These are phyloP conservation scores for Pterocles burchelli DNA, from an alignment of 2,113 vertebrate species.

Conservation along the genomic window DNA sequence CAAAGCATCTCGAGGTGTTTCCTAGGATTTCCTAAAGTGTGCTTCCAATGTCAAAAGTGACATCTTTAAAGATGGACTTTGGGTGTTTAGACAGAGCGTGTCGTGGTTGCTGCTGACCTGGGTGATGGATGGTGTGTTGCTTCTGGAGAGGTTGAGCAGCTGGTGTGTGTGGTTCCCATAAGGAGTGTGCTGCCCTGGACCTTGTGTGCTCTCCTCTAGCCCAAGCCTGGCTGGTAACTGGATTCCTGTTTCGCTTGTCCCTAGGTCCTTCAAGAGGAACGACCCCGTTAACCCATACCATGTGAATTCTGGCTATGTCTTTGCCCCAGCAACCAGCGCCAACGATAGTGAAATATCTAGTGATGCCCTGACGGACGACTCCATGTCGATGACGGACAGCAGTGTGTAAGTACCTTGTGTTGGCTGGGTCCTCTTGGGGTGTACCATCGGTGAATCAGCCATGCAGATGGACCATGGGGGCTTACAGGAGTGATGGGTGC, in stretches of 20 bases:
- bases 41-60: background rate
- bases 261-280: slow-evolving; percentile 87
- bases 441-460: background rate
- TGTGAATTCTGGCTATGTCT: slow-evolving; percentile 86
- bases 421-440: rapidly evolving
- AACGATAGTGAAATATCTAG: slow-evolving; percentile 98
- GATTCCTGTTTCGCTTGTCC: background rate
- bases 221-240: background rate
- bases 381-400: slow-evolving; percentile 95
- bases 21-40: background rate
- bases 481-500: rapidly evolving
- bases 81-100: background rate
- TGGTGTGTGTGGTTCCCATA: rapidly evolving
- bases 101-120: background rate
- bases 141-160: background rate
- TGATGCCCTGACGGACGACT: slow-evolving; percentile 93
- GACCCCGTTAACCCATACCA: slow-evolving; percentile 85
- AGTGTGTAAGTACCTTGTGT: slow-evolving; percentile 86
- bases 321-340: slow-evolving; percentile 91
- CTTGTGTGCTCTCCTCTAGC: background rate
- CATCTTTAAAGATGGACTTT: background rate
- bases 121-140: background rate
- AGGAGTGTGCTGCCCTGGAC: background rate
- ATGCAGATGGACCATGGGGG: rapidly evolving
- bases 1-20: background rate